Evolutionary conservation across 1,140 invertebrate genomes (phyloP), one percentile per base, ranked within the genome.

Genomic region (Drosophila jambulina): DNA sequence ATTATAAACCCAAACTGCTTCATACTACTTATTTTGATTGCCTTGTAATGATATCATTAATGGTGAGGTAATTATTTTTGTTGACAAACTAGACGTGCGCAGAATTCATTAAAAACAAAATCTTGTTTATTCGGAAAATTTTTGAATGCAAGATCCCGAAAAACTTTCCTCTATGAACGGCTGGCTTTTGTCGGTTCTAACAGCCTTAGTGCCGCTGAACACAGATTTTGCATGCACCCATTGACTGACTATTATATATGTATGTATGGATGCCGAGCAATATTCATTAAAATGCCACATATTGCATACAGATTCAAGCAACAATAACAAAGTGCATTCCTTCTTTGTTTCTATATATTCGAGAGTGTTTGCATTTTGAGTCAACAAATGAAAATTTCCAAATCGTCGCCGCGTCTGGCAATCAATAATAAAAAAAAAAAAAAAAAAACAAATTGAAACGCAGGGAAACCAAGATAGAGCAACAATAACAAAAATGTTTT

Each of bases 341-440:
- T 67, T 67, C 54, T 76, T 67, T 76, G 72, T 45, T 54, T 58
- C 36, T 65, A 25, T 54, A 54, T 25, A 54, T 36, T 25, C 53
- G 9, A 56, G 34, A 25, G 58, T 53, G 40, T 67, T 38, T 57
- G 51, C 43, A 42, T 69, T 70, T 57, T 23, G 38, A 77, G 77
- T 77, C 75, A 77, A 78, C 75, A 78, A 78, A 78, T 78, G 63
- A 75, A 76, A 64, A 76, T 79, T 75, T 75, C 61, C 12, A 64
- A 83, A 80, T 77, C 67, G 76, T 76, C 81, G 71, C 72, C 65
- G 64, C 38, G 80, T 84, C 82, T 85, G 71, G 67, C 81, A 72
- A 64, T 71, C 62, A 75, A 81, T 78, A 70, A 80, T 70, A 69
- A 76, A 62, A 40, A 45, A 78, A 70, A 51, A 75, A 51, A 45